phyloP scores from a whole-genome alignment of 2,888 invertebrate genomes.

The Acronicta leporina region DNA sequence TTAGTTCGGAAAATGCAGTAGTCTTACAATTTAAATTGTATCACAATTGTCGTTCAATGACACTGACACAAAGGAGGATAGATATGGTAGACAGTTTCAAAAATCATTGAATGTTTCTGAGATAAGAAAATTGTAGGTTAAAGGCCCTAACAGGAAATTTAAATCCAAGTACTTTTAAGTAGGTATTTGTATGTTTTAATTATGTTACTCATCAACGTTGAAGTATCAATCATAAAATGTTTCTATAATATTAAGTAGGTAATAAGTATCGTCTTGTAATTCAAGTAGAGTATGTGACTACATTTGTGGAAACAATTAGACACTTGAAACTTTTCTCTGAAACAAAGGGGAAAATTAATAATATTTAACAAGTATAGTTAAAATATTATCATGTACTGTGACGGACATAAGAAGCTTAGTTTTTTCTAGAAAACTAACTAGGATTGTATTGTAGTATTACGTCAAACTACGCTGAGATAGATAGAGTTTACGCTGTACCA shows the following conservation, averaged over 20 bases:
- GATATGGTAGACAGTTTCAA: no score
- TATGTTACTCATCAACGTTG: not conserved
- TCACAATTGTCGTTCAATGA: no score
- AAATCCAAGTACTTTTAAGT: no score
- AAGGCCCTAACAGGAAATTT: no score
- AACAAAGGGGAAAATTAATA: conserved; percentile 12
- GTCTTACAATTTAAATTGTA: no score
- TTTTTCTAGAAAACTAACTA: not conserved
- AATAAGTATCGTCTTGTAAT: conserved; percentile 3
- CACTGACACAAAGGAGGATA: no score
- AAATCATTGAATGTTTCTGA: no score
- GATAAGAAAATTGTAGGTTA: no score
- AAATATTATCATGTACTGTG: conserved; percentile 25
- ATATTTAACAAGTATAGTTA: conserved; percentile 19
- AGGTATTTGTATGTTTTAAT: not conserved
- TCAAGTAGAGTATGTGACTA: not conserved
- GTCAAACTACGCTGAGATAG: no score
- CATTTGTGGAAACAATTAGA: conserved; percentile 7
- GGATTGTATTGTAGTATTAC: no score
- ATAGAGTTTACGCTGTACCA: no score
- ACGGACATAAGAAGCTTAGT: not conserved
- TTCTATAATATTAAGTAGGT: not conserved
- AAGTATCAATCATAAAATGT: conserved; percentile 1
- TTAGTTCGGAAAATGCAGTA: no score
- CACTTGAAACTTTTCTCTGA: conserved; percentile 3